phyloP scores from a whole-genome alignment of 2,797 vertebrate species.

The Pagetopsis macropterus region DNA sequence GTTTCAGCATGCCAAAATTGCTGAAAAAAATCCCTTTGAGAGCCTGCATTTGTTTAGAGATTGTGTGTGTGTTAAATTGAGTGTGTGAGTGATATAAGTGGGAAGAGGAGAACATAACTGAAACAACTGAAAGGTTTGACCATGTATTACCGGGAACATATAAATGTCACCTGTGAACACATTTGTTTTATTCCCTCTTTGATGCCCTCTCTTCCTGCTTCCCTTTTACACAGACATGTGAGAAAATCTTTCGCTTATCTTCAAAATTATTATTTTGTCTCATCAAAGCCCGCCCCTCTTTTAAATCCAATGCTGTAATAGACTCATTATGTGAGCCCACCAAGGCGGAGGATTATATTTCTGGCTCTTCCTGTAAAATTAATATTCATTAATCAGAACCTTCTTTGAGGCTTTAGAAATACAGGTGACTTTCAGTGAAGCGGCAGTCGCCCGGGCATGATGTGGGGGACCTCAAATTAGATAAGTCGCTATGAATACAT shows the following conservation, averaged over 20 bases:
- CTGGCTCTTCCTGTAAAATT: conserved; percentile 36
- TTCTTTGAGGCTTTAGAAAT: conserved; percentile 33
- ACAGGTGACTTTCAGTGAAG: conserved; percentile 19
- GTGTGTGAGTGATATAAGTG: background rate
- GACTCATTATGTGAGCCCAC: conserved; percentile 36
- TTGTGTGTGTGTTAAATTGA: background rate
- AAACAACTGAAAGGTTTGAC: background rate
- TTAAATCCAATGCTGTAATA: conserved; percentile 34
- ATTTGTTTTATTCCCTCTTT: conserved; percentile 6
- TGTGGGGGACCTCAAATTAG: conserved; percentile 1
- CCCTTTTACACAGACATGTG: background rate
- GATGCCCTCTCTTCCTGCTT: conserved; percentile 1
- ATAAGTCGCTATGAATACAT: background rate
- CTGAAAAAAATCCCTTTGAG: background rate
- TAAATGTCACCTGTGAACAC: conserved; percentile 19
- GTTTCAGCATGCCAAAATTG: background rate
- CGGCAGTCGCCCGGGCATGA: background rate
- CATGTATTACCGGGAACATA: background rate
- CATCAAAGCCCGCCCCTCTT: conserved; percentile 36
- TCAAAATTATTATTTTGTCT: conserved; percentile 35
- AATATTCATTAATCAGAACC: conserved; percentile 41
- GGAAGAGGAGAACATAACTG: background rate
- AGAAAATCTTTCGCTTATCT: conserved; percentile 23
- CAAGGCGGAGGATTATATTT: conserved; percentile 37
- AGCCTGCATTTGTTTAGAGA: background rate